These are phyloP conservation scores for Taenioides sp. DNA, from an alignment of 2,797 vertebrate species.

Conservation along the genomic window DNA sequence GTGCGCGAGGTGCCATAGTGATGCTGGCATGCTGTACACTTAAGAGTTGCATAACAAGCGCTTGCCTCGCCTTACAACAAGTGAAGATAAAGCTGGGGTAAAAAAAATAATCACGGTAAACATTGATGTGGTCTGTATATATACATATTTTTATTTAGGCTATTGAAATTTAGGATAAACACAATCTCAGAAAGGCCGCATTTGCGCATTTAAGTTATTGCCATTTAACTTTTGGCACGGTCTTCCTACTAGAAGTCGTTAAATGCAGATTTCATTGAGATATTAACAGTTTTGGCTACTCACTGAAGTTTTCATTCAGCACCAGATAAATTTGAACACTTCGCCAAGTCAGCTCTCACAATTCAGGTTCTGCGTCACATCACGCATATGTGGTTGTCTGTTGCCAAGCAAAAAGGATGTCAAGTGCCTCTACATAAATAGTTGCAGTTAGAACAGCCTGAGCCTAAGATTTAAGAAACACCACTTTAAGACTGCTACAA, in stretches of 20 bases:
- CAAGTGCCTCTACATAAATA: not conserved
- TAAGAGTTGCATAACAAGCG: constrained; percentile 59
- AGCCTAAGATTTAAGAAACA: not conserved
- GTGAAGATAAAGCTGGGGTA: constrained; percentile 29
- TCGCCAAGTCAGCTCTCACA: not conserved
- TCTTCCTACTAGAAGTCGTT: not conserved
- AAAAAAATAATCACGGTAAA: not conserved
- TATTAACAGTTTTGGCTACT: not conserved
- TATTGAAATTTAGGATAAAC: not conserved
- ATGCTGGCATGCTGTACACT: constrained; percentile 75
- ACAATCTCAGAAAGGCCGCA: not conserved
- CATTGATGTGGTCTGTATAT: not conserved
- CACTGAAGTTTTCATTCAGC: not conserved
- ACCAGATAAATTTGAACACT: not conserved
- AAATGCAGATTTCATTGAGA: not conserved
- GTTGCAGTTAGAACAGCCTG: not conserved
- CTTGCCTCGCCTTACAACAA: constrained; percentile 11
- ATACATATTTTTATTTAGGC: not conserved
- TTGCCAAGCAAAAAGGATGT: not conserved
- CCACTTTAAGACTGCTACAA: not conserved
- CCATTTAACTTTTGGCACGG: too few species aligned
- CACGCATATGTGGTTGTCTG: not conserved
- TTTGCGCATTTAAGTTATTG: too few species aligned
- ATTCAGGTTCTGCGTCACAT: not conserved
- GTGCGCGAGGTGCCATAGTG: constrained; percentile 35